phyloP scores from a whole-genome alignment of 1,140 invertebrate genomes.

The Papilio glaucus region DNA sequence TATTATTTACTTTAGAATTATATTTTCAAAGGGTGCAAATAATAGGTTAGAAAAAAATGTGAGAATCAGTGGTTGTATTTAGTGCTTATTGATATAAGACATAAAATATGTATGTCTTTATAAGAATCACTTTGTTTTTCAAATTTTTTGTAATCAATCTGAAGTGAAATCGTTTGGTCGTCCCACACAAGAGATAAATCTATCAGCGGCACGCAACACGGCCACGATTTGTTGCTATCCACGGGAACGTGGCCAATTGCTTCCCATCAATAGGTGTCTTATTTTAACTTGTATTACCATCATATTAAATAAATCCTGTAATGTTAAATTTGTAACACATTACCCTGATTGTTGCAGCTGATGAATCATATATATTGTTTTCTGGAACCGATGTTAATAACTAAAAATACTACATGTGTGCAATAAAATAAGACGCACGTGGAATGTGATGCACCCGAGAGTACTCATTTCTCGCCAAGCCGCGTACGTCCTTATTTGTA shows the following conservation, averaged over 20 bases:
- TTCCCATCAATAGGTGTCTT: conserved; percentile 59
- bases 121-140: conserved; percentile 11
- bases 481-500: neutral
- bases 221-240: conserved; percentile 63
- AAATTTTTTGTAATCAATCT: conserved; percentile 49
- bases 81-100: neutral
- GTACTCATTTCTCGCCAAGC: no score
- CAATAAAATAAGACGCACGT: neutral
- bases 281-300: conserved; percentile 52
- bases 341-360: conserved; percentile 26
- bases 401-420: neutral
- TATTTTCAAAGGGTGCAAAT: no score
- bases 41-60: no score
- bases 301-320: conserved; percentile 51
- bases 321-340: conserved; percentile 52
- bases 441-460: neutral
- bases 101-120: neutral
- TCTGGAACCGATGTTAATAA: neutral
- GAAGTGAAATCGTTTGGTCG: conserved; percentile 53
- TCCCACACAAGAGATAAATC: conserved; percentile 64
- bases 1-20: no score
- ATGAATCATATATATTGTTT: neutral
- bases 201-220: conserved; percentile 55
- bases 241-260: conserved; percentile 59
- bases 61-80: no score